phyloP scores from a whole-genome alignment of 2,797 vertebrate species.

The Lemur catta region DNA sequence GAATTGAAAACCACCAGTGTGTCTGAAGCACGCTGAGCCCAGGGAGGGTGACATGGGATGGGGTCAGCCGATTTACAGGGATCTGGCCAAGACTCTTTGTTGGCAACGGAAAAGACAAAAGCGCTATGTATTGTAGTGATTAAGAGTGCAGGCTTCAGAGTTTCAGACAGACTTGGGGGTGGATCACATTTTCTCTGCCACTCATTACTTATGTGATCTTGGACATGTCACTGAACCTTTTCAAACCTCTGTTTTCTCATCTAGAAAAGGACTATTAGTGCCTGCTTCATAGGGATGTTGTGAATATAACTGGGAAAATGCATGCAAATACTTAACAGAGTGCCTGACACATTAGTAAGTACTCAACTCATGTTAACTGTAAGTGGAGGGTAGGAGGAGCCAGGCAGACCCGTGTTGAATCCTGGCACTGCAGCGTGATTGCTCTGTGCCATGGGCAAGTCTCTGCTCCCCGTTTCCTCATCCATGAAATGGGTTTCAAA shows the following conservation, averaged over 20 bases:
- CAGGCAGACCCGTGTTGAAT: background rate
- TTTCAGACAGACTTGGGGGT: background rate
- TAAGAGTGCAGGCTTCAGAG: background rate
- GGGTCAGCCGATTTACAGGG: background rate
- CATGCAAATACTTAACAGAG: background rate
- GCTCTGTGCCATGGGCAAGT: background rate
- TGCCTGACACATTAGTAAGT: background rate
- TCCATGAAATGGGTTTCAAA: background rate
- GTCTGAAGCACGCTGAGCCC: background rate
- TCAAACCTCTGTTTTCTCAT: conserved; percentile 2
- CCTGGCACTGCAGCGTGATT: background rate
- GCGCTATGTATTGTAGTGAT: fast-evolving
- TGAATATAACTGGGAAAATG: background rate
- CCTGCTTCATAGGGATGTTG: background rate
- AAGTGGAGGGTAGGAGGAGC: background rate
- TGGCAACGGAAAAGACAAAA: background rate
- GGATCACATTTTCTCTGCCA: background rate
- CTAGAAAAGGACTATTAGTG: background rate
- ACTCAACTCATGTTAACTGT: background rate
- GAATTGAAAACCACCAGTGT: background rate
- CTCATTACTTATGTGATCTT: background rate
- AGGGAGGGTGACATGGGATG: background rate
- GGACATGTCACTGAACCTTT: background rate
- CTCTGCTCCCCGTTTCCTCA: background rate
- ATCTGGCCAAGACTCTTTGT: background rate